Percentiles rank a stretch among this genome's conserved stretches.
Conservation (phyloP, 2,888 invertebrate genomes). For the Trichacis sp. region DNA sequence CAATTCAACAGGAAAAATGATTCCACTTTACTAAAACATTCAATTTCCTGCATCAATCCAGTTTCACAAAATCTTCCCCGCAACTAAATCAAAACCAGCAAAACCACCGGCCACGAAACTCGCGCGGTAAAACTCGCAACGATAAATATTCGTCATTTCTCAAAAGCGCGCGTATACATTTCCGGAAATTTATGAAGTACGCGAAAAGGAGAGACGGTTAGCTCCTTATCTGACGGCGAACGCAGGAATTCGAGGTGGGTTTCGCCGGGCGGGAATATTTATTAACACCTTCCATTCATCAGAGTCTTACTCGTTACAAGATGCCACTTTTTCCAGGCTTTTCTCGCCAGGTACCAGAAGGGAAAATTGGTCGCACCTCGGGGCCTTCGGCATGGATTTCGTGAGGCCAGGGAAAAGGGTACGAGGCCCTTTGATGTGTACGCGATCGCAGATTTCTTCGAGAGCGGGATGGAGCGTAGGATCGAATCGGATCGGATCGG, state of each 20-base stretch:
- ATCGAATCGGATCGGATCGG: constrained; percentile 40
- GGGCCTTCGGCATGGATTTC: background rate
- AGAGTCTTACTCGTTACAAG: constrained; percentile 20
- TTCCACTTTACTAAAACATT: no score
- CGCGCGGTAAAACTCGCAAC: background rate
- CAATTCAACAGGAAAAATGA: no score
- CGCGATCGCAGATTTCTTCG: constrained; percentile 36
- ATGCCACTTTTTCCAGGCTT: constrained; percentile 3
- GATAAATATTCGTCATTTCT: constrained; percentile 8
- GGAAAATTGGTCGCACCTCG: constrained; percentile 27
- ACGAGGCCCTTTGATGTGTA: constrained; percentile 34
- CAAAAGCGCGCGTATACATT: constrained; percentile 36
- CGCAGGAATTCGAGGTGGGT: constrained; percentile 55
- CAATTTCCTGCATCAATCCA: no score
- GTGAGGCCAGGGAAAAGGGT: no score
- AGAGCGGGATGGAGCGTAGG: constrained; percentile 22
- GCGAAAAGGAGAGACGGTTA: constrained; percentile 45
- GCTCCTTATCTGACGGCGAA: constrained; percentile 53
- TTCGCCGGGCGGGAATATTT: constrained; percentile 47
- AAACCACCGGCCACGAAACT: no score
- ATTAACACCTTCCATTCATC: constrained; percentile 45
- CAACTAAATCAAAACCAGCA: no score
- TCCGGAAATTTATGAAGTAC: constrained; percentile 27
- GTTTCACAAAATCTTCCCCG: no score
- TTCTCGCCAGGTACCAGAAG: no score